phyloP scores from a whole-genome alignment of 2,888 invertebrate genomes.

The Tipula lateralis region DNA sequence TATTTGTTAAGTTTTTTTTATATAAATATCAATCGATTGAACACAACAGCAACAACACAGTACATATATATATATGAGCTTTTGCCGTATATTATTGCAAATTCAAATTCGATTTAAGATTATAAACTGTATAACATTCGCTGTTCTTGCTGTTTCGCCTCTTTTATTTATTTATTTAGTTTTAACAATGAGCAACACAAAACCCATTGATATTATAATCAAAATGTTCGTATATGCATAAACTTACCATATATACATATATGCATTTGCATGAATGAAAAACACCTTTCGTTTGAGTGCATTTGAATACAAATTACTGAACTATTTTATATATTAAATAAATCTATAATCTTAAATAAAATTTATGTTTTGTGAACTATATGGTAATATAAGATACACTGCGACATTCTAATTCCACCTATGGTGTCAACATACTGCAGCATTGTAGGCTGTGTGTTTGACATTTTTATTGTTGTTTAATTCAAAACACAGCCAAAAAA shows the following conservation, averaged over 20 bases:
- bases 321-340: neutral
- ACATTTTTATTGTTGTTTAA: neutral
- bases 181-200: neutral
- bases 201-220: neutral
- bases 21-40: slow-evolving; percentile 12
- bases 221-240: neutral
- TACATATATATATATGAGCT: neutral
- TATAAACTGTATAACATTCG: neutral
- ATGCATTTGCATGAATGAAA: neutral
- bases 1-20: neutral
- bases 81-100: neutral
- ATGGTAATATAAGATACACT: neutral
- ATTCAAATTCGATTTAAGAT: slow-evolving; percentile 19
- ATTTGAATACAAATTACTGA: neutral
- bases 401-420: neutral
- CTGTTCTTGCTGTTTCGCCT: slow-evolving; percentile 1
- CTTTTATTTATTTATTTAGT: neutral
- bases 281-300: neutral
- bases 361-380: neutral
- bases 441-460: neutral
- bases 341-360: neutral
- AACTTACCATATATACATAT: no score
- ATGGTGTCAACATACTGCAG: neutral
- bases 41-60: neutral
- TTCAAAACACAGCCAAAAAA: neutral